Evolutionary conservation across 23 tunicate species (phyloP).

Genomic region (Halocynthia aurantium): DNA sequence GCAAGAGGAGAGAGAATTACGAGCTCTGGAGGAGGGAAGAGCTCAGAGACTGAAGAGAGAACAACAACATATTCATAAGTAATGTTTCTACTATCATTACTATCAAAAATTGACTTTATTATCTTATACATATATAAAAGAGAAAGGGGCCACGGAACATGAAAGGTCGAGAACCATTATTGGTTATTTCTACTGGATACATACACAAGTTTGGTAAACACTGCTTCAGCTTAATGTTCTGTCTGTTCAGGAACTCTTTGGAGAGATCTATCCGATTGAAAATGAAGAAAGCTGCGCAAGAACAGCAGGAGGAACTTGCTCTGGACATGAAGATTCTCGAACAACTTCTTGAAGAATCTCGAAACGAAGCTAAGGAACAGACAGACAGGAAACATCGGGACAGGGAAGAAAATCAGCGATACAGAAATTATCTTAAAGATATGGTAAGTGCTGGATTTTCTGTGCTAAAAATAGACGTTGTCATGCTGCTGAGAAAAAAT

Average conservation of each 20-base stretch:
- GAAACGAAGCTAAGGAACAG: slow-evolving; percentile 69
- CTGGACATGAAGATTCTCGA: slow-evolving; percentile 96
- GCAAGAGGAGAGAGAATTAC: slow-evolving; percentile 28
- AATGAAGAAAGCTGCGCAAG: slow-evolving; percentile 54
- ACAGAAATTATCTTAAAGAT: slow-evolving; percentile 50
- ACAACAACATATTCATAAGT: slow-evolving; percentile 52
- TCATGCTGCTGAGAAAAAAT: too few relatives aligned
- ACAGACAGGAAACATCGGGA: slow-evolving; percentile 42
- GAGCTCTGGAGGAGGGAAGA: slow-evolving; percentile 60
- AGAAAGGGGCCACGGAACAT: too few relatives aligned
- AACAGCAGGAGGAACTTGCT: slow-evolving; percentile 87
- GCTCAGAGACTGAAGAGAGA: slow-evolving; percentile 47
- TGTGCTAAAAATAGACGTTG: too few relatives aligned
- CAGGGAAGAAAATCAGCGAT: slow-evolving; percentile 62
- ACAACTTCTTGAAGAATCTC: slow-evolving; percentile 85
- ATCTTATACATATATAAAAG: too few relatives aligned
- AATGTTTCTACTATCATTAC: neutral
- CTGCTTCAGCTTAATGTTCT: neutral
- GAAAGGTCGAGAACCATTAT: too few relatives aligned
- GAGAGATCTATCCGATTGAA: slow-evolving; percentile 80
- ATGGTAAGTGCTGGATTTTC: slow-evolving; percentile 4
- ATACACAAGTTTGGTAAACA: neutral
- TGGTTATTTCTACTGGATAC: too few relatives aligned
- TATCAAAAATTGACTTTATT: neutral
- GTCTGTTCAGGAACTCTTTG: slow-evolving; percentile 27